Evolutionary conservation across 1,140 invertebrate species (phyloP).

Genomic region (Nymphalis io): DNA sequence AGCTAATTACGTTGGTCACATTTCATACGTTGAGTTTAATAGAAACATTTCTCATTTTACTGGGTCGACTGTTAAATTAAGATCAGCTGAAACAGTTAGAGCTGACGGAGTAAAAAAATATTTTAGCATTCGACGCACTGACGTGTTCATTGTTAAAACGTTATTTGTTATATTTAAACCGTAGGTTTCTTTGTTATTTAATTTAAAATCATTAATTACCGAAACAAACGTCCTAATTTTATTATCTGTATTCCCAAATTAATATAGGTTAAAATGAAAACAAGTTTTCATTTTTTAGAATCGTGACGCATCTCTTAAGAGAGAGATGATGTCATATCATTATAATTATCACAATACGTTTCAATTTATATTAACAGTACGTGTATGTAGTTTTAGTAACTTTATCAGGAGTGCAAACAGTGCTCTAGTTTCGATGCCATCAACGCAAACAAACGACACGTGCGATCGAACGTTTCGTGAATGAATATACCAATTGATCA

Average conservation of each 20-base stretch:
- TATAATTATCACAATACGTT: too few relatives aligned
- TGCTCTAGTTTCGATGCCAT: background rate
- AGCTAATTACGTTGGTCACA: conserved; percentile 24
- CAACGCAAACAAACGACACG: background rate
- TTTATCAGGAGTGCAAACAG: background rate
- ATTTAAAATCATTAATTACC: background rate
- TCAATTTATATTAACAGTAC: too few relatives aligned
- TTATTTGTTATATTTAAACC: background rate
- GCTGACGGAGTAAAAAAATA: conserved; percentile 19
- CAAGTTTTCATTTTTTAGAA: too few relatives aligned
- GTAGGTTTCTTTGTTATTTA: background rate
- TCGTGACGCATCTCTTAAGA: too few relatives aligned
- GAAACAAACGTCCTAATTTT: too few relatives aligned
- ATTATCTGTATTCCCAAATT: too few relatives aligned
- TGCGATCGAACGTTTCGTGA: conserved; percentile 8
- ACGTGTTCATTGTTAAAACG: background rate
- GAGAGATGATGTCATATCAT: too few relatives aligned
- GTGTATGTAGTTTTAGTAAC: background rate
- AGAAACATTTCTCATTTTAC: conserved; percentile 26
- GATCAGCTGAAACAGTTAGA: conserved; percentile 24
- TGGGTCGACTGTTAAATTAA: conserved; percentile 29
- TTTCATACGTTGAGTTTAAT: conserved; percentile 26
- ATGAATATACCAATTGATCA: conserved; percentile 10
- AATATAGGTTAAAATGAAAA: too few relatives aligned
- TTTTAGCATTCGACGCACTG: conserved; percentile 7